Evolutionary conservation across 2,888 invertebrate genomes (phyloP).

Genomic region (Coleophora flavipennella): DNA sequence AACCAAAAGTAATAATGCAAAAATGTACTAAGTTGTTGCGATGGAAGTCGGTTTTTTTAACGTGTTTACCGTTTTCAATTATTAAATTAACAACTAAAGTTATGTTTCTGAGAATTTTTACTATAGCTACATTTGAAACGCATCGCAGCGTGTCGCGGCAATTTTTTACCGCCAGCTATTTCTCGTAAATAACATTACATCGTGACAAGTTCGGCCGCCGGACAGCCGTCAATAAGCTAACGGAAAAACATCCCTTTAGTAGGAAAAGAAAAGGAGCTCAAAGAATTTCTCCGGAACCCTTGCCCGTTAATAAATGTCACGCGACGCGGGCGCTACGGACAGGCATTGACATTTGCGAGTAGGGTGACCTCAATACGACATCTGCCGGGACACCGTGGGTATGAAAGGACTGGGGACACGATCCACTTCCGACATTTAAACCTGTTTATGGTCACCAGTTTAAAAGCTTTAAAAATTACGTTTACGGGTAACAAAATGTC

Average conservation of each 20-base stretch:
- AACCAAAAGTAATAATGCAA: too few relatives aligned
- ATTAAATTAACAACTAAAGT: too few relatives aligned
- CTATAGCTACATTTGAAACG: constrained; percentile 1
- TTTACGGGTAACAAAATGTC: constrained; percentile 1
- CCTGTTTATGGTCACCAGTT: constrained; percentile 27
- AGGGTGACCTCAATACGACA: constrained; percentile 25
- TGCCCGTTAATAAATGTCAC: constrained; percentile 65
- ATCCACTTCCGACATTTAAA: constrained; percentile 22
- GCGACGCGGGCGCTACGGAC: constrained; percentile 1
- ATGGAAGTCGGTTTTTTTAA: too few relatives aligned
- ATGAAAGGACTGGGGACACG: constrained; percentile 17
- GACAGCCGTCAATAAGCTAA: background rate
- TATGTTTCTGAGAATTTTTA: background rate
- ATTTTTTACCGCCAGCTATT: background rate
- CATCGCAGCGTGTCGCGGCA: background rate
- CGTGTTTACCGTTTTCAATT: too few relatives aligned
- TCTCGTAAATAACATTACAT: background rate
- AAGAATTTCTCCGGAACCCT: constrained; percentile 56
- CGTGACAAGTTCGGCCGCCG: background rate
- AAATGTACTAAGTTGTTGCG: too few relatives aligned
- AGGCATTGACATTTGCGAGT: constrained; percentile 39
- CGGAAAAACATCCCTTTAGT: constrained; percentile 28
- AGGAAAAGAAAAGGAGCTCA: constrained; percentile 42
- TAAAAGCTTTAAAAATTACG: constrained; percentile 7
- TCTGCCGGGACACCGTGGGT: constrained; percentile 21